Percentiles rank a stretch among this genome's conserved stretches.
Conservation (phyloP, 2,113 vertebrate species). For the Perca schrenkii region DNA sequence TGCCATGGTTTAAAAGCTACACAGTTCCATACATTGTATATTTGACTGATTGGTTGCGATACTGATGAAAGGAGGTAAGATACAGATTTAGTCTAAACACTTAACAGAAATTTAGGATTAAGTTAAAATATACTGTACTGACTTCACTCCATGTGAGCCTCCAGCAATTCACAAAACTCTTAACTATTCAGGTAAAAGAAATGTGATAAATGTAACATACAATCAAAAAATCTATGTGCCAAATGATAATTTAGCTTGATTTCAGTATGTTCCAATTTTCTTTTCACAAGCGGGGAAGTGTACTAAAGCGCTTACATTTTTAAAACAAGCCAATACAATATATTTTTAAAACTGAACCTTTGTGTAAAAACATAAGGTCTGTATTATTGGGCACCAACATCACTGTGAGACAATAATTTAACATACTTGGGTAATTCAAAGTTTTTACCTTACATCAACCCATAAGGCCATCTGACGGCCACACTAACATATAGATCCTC, state of each 20-base stretch:
- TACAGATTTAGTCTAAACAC: background rate
- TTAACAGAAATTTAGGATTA: background rate
- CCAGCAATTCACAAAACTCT: background rate
- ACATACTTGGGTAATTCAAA: conserved; percentile 20
- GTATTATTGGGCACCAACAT: conserved; percentile 31
- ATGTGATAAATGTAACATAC: background rate
- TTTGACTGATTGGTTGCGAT: background rate
- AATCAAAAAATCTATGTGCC: conserved; percentile 11
- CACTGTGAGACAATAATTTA: background rate
- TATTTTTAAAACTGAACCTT: background rate
- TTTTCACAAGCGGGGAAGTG: background rate
- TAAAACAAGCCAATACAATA: background rate
- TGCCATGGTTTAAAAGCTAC: background rate
- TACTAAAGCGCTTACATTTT: background rate
- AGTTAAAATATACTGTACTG: background rate
- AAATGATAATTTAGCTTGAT: background rate
- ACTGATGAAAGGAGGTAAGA: conserved; percentile 11
- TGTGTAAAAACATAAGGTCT: conserved; percentile 12
- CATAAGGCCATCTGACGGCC: background rate
- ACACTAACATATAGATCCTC: background rate
- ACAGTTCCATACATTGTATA: conserved; percentile 11
- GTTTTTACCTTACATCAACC: background rate
- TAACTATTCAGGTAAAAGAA: conserved; percentile 1
- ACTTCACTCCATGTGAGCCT: background rate
- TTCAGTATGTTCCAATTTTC: conserved; percentile 3